Conservation (phyloP, 2,797 vertebrate species). For the Geotrypetes seraphini region DNA sequence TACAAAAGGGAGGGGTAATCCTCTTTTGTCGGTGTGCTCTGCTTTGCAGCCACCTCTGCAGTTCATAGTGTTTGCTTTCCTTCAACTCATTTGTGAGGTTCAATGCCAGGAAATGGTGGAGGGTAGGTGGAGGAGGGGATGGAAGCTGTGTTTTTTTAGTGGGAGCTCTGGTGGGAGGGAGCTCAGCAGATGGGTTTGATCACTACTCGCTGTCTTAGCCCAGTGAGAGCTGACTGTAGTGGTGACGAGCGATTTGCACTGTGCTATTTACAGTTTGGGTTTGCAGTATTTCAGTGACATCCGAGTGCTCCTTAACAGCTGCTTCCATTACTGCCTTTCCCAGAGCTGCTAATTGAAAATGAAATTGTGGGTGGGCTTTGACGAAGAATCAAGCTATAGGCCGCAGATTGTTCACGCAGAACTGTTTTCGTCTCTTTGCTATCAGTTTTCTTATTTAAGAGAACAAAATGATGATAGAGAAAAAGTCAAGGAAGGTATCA, state of each 20-base stretch:
- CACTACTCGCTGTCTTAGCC: constrained; percentile 36
- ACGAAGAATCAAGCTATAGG: constrained; percentile 9
- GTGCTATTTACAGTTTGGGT: constrained; percentile 64
- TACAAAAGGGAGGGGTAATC: no score
- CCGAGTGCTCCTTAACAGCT: constrained; percentile 60
- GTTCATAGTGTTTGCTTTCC: background rate
- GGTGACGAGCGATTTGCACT: constrained; percentile 57
- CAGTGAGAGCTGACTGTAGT: constrained; percentile 40
- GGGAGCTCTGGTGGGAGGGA: constrained; percentile 15
- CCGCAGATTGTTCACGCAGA: background rate
- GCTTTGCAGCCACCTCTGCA: background rate
- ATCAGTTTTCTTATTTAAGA: constrained; percentile 9
- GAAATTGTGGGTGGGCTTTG: constrained; percentile 51
- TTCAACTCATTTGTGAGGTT: background rate
- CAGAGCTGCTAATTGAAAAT: constrained; percentile 61
- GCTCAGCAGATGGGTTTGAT: constrained; percentile 49
- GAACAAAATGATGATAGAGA: background rate
- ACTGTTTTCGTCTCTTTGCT: background rate
- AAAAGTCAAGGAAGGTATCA: background rate
- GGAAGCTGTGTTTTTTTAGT: constrained; percentile 16
- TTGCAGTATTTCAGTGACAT: constrained; percentile 53
- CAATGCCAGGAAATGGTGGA: constrained; percentile 11
- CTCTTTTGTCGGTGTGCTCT: no score
- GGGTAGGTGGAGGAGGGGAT: constrained; percentile 8
- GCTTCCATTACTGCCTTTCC: constrained; percentile 54